Evolutionary conservation across 2,113 vertebrate genomes (phyloP).

Genomic region (Charadrius vociferus): DNA sequence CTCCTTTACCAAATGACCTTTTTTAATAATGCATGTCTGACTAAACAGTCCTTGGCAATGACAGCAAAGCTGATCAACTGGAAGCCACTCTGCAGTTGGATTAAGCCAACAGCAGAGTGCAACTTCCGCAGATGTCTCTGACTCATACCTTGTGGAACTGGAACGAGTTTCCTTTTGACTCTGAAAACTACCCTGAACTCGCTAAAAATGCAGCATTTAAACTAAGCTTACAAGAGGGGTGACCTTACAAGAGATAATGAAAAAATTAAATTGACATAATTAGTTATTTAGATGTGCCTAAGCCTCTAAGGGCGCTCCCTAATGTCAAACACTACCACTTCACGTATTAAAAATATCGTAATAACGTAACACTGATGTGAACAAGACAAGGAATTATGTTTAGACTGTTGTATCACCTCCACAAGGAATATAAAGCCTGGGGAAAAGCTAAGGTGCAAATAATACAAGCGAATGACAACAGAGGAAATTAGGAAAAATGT

Average conservation of each 20-base stretch:
- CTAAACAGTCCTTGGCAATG: conserved; percentile 41
- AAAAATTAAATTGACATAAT: not conserved
- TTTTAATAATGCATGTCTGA: conserved; percentile 28
- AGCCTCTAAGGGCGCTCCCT: not conserved
- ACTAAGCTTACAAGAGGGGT: not conserved
- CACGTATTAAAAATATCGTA: not conserved
- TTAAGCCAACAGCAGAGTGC: conserved; percentile 16
- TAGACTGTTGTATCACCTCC: not conserved
- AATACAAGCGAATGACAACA: not conserved
- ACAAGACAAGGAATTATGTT: not conserved
- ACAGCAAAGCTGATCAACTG: conserved; percentile 39
- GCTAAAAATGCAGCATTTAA: not conserved
- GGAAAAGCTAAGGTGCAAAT: not conserved
- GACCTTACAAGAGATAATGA: not conserved
- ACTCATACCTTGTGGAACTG: conserved; percentile 57
- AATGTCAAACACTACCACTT: not conserved
- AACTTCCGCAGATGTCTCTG: conserved; percentile 55
- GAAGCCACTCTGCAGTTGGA: not conserved
- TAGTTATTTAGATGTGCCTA: not conserved
- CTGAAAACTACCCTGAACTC: not conserved
- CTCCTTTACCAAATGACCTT: not conserved
- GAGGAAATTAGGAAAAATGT: not conserved
- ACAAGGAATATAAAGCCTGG: not conserved
- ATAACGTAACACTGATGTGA: not conserved
- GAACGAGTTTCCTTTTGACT: conserved; percentile 42